These are phyloP conservation scores for Bombus difficillimus DNA, from an alignment of 1,140 invertebrate species.

Conservation along the genomic window DNA sequence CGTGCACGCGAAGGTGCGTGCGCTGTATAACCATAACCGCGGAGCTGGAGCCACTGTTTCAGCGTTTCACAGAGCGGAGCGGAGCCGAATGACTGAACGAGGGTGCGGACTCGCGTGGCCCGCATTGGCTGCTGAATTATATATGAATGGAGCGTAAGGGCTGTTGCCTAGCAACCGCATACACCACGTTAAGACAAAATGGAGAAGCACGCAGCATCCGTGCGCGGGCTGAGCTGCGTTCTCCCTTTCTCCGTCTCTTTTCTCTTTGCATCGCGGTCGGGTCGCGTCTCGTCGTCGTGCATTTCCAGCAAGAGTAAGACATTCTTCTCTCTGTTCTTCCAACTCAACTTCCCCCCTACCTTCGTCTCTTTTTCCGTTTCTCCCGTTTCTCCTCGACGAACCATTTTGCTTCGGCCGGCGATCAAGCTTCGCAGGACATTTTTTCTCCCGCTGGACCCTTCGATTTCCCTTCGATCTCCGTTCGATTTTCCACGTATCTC, in stretches of 20 bases:
- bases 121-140: constrained; percentile 83
- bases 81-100: constrained; percentile 71
- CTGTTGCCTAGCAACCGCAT: constrained; percentile 82
- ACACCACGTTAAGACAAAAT: constrained; percentile 83
- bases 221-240: constrained; percentile 42
- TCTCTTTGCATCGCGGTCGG: constrained; percentile 24
- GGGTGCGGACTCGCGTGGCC: constrained; percentile 81
- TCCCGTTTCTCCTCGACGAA: background rate
- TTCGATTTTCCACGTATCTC: background rate
- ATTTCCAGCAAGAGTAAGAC: constrained; percentile 40
- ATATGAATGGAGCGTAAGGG: constrained; percentile 83
- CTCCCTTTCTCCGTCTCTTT: constrained; percentile 34
- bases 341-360: background rate
- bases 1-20: constrained; percentile 64
- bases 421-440: constrained; percentile 25
- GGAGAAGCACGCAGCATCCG: constrained; percentile 78
- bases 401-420: constrained; percentile 10
- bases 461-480: constrained; percentile 6
- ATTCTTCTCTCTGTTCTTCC: constrained; percentile 4
- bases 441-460: background rate
- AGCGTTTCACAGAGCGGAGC: constrained; percentile 74
- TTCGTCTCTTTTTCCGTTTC: background rate
- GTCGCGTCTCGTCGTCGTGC: constrained; percentile 19
- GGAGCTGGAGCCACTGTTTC: constrained; percentile 65
- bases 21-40: constrained; percentile 46